Evolutionary conservation across 2,797 vertebrate genomes (phyloP).

Genomic region (Oreortyx pictus): DNA sequence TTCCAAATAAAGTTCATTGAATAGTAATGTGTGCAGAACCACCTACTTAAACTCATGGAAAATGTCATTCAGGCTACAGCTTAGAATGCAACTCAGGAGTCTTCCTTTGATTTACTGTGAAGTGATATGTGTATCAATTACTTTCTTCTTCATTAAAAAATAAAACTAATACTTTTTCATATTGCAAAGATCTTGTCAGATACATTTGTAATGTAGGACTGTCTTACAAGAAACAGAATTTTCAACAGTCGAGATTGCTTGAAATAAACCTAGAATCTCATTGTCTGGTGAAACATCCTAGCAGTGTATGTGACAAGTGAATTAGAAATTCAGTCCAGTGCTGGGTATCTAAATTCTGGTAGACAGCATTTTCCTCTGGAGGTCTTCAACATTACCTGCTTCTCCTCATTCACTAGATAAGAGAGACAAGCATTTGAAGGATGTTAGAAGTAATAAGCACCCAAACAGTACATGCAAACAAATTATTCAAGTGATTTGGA

Average conservation of each 20-base stretch:
- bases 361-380: background rate
- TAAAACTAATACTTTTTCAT: accelerated
- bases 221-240: background rate
- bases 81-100: background rate
- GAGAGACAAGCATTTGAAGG: background rate
- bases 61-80: background rate
- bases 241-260: background rate
- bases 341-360: background rate
- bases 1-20: background rate
- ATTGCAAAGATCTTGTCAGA: accelerated
- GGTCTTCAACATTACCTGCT: background rate
- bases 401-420: background rate
- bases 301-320: background rate
- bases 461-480: background rate
- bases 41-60: background rate
- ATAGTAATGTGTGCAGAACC: background rate
- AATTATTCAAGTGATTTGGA: background rate
- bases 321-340: background rate
- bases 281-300: background rate
- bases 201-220: background rate
- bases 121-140: background rate
- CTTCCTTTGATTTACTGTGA: background rate
- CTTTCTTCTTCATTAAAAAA: background rate
- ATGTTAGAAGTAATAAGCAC: background rate
- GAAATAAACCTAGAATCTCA: background rate